Conservation (phyloP, 2,113 vertebrate genomes). For the Python bivittatus region DNA sequence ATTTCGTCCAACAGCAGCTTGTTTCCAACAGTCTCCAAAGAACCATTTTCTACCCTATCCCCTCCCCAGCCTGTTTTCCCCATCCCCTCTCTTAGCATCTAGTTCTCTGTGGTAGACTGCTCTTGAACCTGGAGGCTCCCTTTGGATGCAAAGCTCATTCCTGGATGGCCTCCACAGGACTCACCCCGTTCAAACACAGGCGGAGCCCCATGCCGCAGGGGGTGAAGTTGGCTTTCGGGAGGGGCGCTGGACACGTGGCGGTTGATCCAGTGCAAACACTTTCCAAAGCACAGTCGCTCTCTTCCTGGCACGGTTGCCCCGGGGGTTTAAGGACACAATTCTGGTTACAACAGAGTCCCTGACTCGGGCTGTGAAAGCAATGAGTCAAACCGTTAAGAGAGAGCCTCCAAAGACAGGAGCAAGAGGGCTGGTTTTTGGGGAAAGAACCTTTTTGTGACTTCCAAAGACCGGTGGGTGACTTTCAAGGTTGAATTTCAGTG, state of each 20-base stretch:
- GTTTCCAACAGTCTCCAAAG: background rate
- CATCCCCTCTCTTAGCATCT: background rate
- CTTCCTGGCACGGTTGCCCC: slow-evolving; percentile 66
- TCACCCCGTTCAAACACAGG: slow-evolving; percentile 79
- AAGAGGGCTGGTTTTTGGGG: too few species aligned
- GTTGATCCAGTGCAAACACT: slow-evolving; percentile 71
- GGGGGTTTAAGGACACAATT: slow-evolving; percentile 66
- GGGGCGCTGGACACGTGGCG: slow-evolving; percentile 63
- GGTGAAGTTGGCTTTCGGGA: slow-evolving; percentile 74
- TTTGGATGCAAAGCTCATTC: too few species aligned
- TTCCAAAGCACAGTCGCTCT: slow-evolving; percentile 72
- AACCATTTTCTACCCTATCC: too few species aligned
- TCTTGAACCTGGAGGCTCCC: background rate
- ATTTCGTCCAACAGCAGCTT: background rate
- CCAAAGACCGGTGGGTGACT: too few species aligned
- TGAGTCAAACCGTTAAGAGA: background rate
- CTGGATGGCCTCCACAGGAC: background rate
- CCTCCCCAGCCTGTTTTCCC: too few species aligned
- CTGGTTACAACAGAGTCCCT: slow-evolving; percentile 77
- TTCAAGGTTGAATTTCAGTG: too few species aligned
- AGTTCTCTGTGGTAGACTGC: background rate
- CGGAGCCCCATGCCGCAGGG: slow-evolving; percentile 73
- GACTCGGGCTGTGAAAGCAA: slow-evolving; percentile 73
- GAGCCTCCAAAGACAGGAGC: background rate
- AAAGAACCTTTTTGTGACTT: too few species aligned